Conservation (phyloP, 2,888 invertebrate genomes). For the Amaurobius ferox region DNA sequence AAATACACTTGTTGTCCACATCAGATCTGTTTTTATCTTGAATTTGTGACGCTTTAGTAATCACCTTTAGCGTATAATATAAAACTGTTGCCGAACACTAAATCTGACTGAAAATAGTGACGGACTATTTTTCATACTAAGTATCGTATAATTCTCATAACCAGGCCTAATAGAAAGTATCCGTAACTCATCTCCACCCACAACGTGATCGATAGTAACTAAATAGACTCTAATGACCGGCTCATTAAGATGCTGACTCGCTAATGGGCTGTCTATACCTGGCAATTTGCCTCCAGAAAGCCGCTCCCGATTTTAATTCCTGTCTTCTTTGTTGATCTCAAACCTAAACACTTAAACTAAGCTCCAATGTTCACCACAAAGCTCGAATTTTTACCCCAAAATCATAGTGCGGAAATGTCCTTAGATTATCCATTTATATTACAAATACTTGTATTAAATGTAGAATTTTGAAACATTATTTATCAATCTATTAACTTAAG, state of each 20-base stretch:
- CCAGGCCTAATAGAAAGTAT: slow-evolving; percentile 47
- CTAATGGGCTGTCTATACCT: slow-evolving; percentile 65
- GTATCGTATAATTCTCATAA: slow-evolving; percentile 15
- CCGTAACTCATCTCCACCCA: slow-evolving; percentile 53
- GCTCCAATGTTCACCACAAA: too few species aligned
- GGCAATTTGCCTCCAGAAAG: slow-evolving; percentile 58
- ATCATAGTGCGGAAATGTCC: too few species aligned
- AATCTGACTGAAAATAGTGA: background rate
- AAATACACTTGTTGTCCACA: too few species aligned
- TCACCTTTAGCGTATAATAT: too few species aligned
- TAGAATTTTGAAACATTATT: too few species aligned
- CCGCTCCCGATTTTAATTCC: slow-evolving; percentile 61
- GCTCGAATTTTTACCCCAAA: too few species aligned
- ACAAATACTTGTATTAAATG: too few species aligned
- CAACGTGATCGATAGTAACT: slow-evolving; percentile 62
- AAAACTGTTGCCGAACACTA: too few species aligned
- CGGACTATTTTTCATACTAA: background rate
- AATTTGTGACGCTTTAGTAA: too few species aligned
- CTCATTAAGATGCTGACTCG: slow-evolving; percentile 66
- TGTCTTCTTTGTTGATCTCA: slow-evolving; percentile 64
- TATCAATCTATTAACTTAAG: too few species aligned
- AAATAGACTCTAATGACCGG: slow-evolving; percentile 64
- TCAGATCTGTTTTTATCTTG: too few species aligned
- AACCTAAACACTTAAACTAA: slow-evolving; percentile 32
- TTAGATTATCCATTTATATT: too few species aligned